Evolutionary conservation across 1,140 invertebrate species (phyloP), one percentile per base, ranked within the genome.

Genomic region (Cotesia glomerata): DNA sequence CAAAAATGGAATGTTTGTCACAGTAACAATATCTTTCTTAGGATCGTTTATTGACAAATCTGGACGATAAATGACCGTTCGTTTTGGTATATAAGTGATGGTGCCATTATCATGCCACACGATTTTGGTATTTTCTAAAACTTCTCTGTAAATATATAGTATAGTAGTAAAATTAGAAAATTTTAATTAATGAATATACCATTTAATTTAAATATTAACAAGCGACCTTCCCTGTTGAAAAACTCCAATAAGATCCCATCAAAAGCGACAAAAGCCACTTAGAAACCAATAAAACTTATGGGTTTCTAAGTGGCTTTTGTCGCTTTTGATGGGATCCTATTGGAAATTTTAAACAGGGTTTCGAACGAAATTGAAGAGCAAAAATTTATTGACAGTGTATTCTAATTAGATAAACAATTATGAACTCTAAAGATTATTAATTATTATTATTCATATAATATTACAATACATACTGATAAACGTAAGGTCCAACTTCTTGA

Each of bases 401-500:
- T 26, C 26, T 26, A 26, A 26, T 26, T 26, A 26, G 26, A 26
- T 26, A 26, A 26, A 2, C 26, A 26, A 26, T 26, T 26, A 1
- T 26, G 26, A 26, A 26, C 26, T 26, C 26, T 26, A 26, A 26
- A 26, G 26, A 26, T 26, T 45, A 16, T 13, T 78, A 14, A 65
- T 64, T 18, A 35, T 32, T 61, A 67, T 61, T 4, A 67, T 52
- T 68, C 5, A 67, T 34, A 26, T 36, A 39, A n/a, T 34, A 49
- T 13, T 74, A 4, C 59, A 32, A 18, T 71, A 85, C 89, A 90
- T 86, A 95, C 94, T 92, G 91, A 85, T 96, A 97, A 13, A 92
- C 92, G 81, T 96, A 97, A 0, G 96, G 96, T 0, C 96, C 96
- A 18, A 94, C 83, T 89, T 97, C 92, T 74, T 90, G 72, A 1